Conservation (phyloP, 2,888 invertebrate genomes). For the Blera fallax region DNA sequence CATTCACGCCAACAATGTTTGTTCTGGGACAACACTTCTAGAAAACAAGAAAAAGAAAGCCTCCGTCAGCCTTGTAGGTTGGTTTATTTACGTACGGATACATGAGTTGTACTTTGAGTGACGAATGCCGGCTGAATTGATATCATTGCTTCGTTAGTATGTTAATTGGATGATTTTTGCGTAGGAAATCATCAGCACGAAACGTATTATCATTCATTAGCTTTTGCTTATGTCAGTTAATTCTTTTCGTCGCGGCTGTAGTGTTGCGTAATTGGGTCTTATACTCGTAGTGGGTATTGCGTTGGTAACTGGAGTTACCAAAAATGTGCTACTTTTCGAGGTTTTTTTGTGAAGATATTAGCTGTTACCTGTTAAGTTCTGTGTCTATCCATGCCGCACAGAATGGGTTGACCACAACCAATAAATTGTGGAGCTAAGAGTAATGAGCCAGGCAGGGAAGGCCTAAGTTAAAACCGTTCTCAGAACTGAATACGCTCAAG, state of each 20-base stretch:
- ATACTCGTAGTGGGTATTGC: background rate
- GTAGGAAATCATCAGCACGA: background rate
- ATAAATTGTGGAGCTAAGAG: background rate
- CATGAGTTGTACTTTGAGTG: background rate
- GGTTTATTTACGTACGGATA: background rate
- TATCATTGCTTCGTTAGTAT: slow-evolving; percentile 15
- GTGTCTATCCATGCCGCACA: background rate
- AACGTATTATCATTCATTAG: background rate
- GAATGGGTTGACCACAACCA: background rate
- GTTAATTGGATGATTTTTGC: slow-evolving; percentile 34
- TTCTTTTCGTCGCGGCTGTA: background rate
- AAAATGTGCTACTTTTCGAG: background rate
- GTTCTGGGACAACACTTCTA: background rate
- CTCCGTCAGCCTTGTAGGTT: background rate
- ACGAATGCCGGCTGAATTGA: background rate
- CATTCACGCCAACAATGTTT: background rate
- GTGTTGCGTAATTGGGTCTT: background rate
- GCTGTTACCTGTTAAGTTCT: background rate
- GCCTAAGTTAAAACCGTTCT: no score
- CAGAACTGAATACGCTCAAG: no score
- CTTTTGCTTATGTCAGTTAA: background rate
- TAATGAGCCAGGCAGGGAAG: background rate
- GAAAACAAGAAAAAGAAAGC: no score
- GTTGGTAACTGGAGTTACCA: background rate
- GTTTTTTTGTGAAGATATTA: background rate